Percentiles rank a stretch among this genome's conserved stretches.
These are phyloP conservation scores for Bombus pascuorum DNA, from an alignment of 1,140 invertebrate species.

Conservation along the genomic window DNA sequence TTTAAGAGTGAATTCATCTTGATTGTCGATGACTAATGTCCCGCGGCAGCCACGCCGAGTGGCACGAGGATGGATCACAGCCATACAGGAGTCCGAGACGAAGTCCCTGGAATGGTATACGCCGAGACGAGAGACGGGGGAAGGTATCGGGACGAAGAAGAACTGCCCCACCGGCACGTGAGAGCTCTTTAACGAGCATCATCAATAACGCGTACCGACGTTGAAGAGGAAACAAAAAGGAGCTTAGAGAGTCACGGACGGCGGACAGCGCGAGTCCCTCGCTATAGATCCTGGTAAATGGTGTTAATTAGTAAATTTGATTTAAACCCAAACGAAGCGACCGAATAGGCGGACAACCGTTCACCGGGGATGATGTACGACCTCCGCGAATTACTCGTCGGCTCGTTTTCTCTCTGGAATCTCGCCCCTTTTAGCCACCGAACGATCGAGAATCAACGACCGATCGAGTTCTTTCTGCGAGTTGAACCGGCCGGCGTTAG, in stretches of 20 bases:
- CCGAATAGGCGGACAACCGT: conserved; percentile 68
- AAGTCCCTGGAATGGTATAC: conserved; percentile 38
- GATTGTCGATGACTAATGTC: conserved; percentile 76
- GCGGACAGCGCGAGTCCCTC: conserved; percentile 59
- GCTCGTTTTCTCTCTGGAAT: conserved; percentile 31
- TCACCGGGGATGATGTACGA: conserved; percentile 65
- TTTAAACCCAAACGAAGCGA: conserved; percentile 69
- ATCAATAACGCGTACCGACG: conserved; percentile 73
- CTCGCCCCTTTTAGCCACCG: conserved; percentile 44
- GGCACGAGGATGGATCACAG: conserved; percentile 65
- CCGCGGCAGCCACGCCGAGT: conserved; percentile 58
- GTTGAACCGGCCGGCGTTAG: not conserved
- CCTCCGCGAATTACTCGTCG: conserved; percentile 61
- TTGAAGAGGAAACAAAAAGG: conserved; percentile 65
- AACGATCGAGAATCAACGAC: conserved; percentile 14
- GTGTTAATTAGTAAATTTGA: conserved; percentile 75
- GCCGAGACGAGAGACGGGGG: not conserved
- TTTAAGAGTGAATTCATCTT: conserved; percentile 75
- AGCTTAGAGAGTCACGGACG: conserved; percentile 55
- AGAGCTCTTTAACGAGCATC: conserved; percentile 72
- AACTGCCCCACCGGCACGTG: conserved; percentile 68
- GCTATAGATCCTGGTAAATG: conserved; percentile 71
- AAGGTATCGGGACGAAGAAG: conserved; percentile 61
- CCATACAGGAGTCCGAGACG: conserved; percentile 60
- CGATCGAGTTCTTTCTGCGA: not conserved